Evolutionary conservation across 1,140 invertebrate species (phyloP).

Genomic region (Neotoxoptera formosana): DNA sequence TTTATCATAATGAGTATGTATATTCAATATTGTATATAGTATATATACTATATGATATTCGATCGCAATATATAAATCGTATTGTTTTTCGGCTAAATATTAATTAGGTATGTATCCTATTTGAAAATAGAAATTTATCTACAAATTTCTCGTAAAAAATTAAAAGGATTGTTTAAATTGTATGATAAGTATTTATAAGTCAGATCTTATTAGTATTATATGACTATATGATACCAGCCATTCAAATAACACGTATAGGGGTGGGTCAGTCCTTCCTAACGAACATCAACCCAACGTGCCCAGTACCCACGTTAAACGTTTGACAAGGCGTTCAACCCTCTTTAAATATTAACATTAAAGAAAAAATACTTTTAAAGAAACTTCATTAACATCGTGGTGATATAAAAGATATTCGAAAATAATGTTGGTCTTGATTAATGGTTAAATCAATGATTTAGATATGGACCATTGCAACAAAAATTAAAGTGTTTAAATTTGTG

Average conservation of each 20-base stretch:
- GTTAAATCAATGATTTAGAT: not conserved
- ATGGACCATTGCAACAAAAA: not conserved
- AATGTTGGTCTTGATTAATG: conserved; percentile 17
- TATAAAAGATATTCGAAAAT: not conserved
- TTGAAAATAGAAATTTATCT: not conserved
- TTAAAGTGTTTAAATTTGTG: not conserved
- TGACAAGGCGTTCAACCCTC: conserved; percentile 36
- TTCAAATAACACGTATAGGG: not conserved
- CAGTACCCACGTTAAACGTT: conserved; percentile 21
- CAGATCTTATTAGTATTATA: not conserved
- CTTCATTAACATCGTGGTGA: not conserved
- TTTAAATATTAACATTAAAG: not conserved
- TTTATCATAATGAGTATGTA: too few relatives aligned
- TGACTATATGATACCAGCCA: not conserved
- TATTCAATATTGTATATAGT: too few relatives aligned
- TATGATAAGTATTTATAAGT: not conserved
- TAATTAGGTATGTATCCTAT: not conserved
- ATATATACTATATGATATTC: too few relatives aligned
- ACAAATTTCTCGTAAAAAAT: not conserved
- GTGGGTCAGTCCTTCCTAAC: not conserved
- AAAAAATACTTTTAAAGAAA: conserved; percentile 31
- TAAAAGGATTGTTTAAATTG: not conserved
- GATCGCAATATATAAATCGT: not conserved
- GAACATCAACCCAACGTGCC: not conserved
- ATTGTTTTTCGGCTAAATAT: not conserved